Evolutionary conservation across 2,797 vertebrate species (phyloP).

Genomic region (Pseudomugil tenellus): DNA sequence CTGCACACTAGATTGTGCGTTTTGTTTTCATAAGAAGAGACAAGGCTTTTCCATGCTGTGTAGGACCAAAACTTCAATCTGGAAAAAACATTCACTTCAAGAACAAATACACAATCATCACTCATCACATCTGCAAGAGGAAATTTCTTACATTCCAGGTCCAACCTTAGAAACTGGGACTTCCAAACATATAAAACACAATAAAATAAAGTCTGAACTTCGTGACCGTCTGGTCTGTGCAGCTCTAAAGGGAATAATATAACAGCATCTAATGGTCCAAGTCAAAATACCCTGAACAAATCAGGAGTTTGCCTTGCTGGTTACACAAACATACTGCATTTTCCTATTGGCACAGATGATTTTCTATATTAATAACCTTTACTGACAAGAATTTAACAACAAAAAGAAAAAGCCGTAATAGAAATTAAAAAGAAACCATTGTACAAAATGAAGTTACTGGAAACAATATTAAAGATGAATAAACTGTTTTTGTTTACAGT

Average conservation of each 20-base stretch:
- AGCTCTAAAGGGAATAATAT: background rate
- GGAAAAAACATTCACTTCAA: constrained; percentile 28
- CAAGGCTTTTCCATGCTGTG: constrained; percentile 7
- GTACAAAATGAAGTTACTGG: too few relatives aligned
- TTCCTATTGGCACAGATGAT: background rate
- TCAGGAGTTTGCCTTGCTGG: background rate
- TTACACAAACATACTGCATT: background rate
- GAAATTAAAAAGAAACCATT: too few relatives aligned
- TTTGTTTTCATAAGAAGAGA: constrained; percentile 51
- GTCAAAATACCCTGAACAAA: background rate
- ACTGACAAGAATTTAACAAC: background rate
- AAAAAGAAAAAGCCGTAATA: too few relatives aligned
- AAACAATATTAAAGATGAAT: too few relatives aligned
- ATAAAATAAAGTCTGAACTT: background rate
- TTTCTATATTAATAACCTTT: background rate
- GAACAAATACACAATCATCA: constrained; percentile 23
- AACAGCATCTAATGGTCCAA: background rate
- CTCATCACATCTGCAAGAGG: constrained; percentile 11
- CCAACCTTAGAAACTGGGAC: background rate
- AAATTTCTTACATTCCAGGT: constrained; percentile 34
- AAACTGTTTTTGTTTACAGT: background rate
- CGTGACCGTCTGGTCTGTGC: background rate
- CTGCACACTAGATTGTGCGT: constrained; percentile 70
- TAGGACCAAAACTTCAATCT: constrained; percentile 37
- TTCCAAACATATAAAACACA: background rate